These are phyloP conservation scores for Eulithis testata DNA, from an alignment of 2,888 invertebrate genomes.

Conservation along the genomic window DNA sequence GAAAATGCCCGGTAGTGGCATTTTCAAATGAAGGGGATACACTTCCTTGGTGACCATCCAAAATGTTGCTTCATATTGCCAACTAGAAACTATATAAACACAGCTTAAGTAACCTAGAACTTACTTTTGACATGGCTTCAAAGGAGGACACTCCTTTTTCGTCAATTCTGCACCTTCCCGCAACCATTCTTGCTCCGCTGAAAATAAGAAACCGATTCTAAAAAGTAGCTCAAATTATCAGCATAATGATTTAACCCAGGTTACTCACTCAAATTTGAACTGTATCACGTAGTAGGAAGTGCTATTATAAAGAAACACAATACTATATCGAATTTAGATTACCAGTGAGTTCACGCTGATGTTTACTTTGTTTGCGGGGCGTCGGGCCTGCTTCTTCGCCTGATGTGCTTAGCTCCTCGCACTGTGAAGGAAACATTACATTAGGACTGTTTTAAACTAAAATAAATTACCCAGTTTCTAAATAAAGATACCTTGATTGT, in stretches of 20 bases:
- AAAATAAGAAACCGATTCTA: conserved; percentile 30
- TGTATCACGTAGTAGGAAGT: background rate
- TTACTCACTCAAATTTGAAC: background rate
- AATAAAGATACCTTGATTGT: too few relatives aligned
- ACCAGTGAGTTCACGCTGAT: conserved; percentile 78
- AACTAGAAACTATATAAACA: too few relatives aligned
- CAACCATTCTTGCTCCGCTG: conserved; percentile 81
- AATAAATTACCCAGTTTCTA: too few relatives aligned
- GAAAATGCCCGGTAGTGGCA: too few relatives aligned
- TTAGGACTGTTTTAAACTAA: background rate
- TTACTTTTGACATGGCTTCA: conserved; percentile 82
- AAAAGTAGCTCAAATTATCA: background rate
- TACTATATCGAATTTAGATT: conserved; percentile 40
- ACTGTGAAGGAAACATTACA: conserved; percentile 60
- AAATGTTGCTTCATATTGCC: too few relatives aligned
- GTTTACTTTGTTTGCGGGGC: conserved; percentile 86
- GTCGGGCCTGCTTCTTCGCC: conserved; percentile 85
- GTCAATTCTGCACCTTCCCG: conserved; percentile 78
- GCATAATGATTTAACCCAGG: background rate
- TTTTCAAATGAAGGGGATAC: too few relatives aligned
- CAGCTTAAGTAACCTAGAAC: conserved; percentile 38
- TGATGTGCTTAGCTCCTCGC: conserved; percentile 84
- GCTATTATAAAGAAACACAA: conserved; percentile 3
- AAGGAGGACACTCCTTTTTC: conserved; percentile 73
- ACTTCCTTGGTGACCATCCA: too few relatives aligned